Conservation (phyloP, 2,113 vertebrate genomes). For the Odocoileus hemionus region DNA sequence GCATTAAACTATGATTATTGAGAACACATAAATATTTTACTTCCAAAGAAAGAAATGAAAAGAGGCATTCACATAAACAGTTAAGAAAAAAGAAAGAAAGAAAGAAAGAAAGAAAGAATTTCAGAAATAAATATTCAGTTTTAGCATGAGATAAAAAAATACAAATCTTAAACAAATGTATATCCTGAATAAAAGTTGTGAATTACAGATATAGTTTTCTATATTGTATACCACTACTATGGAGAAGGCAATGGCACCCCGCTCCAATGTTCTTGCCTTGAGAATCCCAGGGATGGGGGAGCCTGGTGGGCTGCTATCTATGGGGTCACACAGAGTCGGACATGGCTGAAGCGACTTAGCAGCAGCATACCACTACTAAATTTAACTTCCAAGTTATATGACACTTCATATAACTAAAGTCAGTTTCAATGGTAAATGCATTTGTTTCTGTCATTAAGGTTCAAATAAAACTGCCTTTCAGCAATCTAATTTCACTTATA, state of each 20-base stretch:
- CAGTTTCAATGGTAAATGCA: background rate
- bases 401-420: background rate
- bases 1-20: background rate
- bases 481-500: background rate
- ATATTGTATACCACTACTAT: background rate
- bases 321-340: too few relatives aligned
- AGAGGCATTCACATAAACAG: background rate
- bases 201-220: background rate
- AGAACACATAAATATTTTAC: background rate
- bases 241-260: too few relatives aligned
- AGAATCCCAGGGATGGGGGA: too few relatives aligned
- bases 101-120: background rate
- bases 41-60: background rate
- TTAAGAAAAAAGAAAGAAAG: background rate
- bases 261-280: too few relatives aligned
- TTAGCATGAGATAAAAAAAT: background rate
- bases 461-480: background rate
- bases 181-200: background rate
- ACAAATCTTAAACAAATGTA: background rate
- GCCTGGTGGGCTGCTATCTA: too few relatives aligned
- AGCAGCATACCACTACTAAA: background rate
- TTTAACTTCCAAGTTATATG: background rate
- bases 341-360: too few relatives aligned
- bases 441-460: background rate
- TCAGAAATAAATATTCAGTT: background rate